Percentiles rank a stretch among this genome's conserved stretches.
Evolutionary conservation across 1,140 invertebrate species (phyloP).

Genomic region (Contarinia nasturtii): DNA sequence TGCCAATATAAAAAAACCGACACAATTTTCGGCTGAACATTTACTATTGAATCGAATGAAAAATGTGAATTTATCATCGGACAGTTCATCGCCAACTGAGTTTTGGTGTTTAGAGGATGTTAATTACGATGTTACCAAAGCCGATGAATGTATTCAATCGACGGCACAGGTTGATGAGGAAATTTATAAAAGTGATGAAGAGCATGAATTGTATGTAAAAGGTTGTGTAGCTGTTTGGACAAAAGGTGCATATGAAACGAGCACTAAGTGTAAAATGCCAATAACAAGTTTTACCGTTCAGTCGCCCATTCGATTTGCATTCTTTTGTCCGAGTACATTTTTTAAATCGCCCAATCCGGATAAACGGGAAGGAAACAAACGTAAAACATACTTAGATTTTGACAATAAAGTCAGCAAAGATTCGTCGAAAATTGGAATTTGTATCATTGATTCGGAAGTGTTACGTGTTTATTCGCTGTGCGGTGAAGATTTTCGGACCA

Average conservation of each 20-base stretch:
- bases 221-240: slow-evolving; percentile 69
- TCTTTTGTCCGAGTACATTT: slow-evolving; percentile 36
- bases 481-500: slow-evolving; percentile 64
- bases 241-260: slow-evolving; percentile 28
- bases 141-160: slow-evolving; percentile 4
- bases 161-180: slow-evolving; percentile 5
- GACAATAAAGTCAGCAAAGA: not conserved
- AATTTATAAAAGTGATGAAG: slow-evolving; percentile 20
- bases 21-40: slow-evolving; percentile 27
- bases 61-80: slow-evolving; percentile 46
- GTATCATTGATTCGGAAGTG: slow-evolving; percentile 38
- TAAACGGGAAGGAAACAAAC: not conserved
- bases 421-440: slow-evolving; percentile 12
- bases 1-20: slow-evolving; percentile 18
- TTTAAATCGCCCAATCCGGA: slow-evolving; percentile 1
- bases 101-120: slow-evolving; percentile 48
- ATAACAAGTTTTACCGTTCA: slow-evolving; percentile 62
- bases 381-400: not conserved
- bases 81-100: slow-evolving; percentile 31
- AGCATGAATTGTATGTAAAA: slow-evolving; percentile 80
- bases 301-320: slow-evolving; percentile 57
- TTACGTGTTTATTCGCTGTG: slow-evolving; percentile 58
- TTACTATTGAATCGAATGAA: slow-evolving; percentile 47
- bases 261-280: slow-evolving; percentile 20
- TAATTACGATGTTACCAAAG: slow-evolving; percentile 10